Percentiles rank a stretch among this genome's conserved stretches.
Conservation (phyloP, 2,888 invertebrate genomes). For the Horisme vitalbata region DNA sequence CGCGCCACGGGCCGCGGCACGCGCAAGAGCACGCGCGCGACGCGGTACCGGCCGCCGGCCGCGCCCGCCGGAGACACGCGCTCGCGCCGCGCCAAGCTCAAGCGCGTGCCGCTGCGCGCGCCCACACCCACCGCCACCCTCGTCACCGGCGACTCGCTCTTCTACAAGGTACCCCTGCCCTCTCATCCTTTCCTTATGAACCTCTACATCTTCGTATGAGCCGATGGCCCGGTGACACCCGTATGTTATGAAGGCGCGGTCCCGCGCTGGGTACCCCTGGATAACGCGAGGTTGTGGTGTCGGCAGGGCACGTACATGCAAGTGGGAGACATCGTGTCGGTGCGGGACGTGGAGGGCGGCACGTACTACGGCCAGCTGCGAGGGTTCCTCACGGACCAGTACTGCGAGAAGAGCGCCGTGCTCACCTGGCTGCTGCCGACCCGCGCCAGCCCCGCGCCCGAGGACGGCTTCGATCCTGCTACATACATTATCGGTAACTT, state of each 20-base stretch:
- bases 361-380: slow-evolving; percentile 95
- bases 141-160: slow-evolving; percentile 90
- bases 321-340: slow-evolving; percentile 94
- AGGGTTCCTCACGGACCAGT: slow-evolving; percentile 95
- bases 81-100: slow-evolving; percentile 90
- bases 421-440: slow-evolving; percentile 96
- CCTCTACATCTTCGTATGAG: too few relatives aligned
- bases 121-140: slow-evolving; percentile 91
- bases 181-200: too few relatives aligned
- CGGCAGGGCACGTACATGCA: slow-evolving; percentile 91
- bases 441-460: slow-evolving; percentile 89
- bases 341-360: slow-evolving; percentile 89
- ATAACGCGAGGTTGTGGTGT: too few relatives aligned
- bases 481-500: slow-evolving; percentile 92
- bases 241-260: too few relatives aligned
- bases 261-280: too few relatives aligned
- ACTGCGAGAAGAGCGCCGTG: slow-evolving; percentile 96
- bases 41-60: slow-evolving; percentile 85
- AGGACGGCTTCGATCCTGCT: slow-evolving; percentile 91
- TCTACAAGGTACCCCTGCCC: slow-evolving; percentile 52
- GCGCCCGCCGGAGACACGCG: slow-evolving; percentile 89
- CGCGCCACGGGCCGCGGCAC: slow-evolving; percentile 78
- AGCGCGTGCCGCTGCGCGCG: slow-evolving; percentile 90
- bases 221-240: too few relatives aligned
- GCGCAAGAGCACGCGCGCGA: slow-evolving; percentile 84